Percentiles rank a stretch among this genome's conserved stretches.
phyloP scores from a whole-genome alignment of 1,140 invertebrate genomes.

The Ceratoteleas bidentatus region DNA sequence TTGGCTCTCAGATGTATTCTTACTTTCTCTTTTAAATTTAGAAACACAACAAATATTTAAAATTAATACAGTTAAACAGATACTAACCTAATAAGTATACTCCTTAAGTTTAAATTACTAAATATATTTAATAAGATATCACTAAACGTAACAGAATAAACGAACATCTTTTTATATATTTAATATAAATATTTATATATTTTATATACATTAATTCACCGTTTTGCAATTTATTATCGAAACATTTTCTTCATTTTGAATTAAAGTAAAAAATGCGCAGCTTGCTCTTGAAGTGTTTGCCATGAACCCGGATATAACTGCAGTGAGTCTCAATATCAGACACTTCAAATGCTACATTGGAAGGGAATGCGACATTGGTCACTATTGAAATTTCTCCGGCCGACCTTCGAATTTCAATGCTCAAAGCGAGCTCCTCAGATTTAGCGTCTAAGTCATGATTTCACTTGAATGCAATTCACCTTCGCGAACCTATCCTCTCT shows the following conservation, averaged over 20 bases:
- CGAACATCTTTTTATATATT: too few species aligned
- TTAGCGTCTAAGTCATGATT: not conserved
- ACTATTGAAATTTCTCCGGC: conserved; percentile 7
- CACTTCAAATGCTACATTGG: conserved; percentile 5
- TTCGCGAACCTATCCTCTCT: too few species aligned
- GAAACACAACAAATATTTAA: too few species aligned
- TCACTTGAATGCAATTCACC: not conserved
- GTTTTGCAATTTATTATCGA: not conserved
- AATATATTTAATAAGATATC: too few species aligned
- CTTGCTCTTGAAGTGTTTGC: not conserved
- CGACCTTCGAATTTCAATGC: conserved; percentile 8
- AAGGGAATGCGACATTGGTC: conserved; percentile 3
- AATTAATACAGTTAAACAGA: too few species aligned
- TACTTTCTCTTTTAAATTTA: too few species aligned
- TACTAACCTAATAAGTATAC: too few species aligned
- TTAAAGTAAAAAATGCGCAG: not conserved
- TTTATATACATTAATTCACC: too few species aligned
- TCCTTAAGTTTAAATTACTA: too few species aligned
- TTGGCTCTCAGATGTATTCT: too few species aligned
- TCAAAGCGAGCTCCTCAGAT: conserved; percentile 11
- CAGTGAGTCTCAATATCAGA: not conserved
- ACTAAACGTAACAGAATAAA: too few species aligned
- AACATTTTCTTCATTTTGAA: not conserved
- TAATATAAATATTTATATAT: too few species aligned
- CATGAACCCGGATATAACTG: not conserved